phyloP scores from a whole-genome alignment of 2,797 vertebrate species.

The Ptychadena robeensis region DNA sequence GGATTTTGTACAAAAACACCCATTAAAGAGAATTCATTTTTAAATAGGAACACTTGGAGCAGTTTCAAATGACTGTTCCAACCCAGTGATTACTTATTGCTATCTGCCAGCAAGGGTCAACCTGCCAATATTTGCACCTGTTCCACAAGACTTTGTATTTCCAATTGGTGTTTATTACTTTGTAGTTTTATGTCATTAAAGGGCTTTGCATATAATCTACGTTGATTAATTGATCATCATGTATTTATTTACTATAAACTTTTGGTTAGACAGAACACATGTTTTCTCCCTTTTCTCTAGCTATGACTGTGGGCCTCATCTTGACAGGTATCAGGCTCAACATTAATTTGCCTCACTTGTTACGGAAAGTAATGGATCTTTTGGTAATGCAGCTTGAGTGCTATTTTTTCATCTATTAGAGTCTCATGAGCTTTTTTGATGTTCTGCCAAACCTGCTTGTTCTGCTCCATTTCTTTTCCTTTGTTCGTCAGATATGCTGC shows the following conservation, averaged over 20 bases:
- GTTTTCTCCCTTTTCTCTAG: slow-evolving; percentile 8
- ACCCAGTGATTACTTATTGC: slow-evolving; percentile 39
- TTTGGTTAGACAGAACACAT: slow-evolving; percentile 3
- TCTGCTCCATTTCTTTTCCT: slow-evolving; percentile 60
- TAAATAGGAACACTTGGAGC: slow-evolving; percentile 36
- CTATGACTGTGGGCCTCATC: slow-evolving; percentile 41
- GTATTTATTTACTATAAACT: slow-evolving; percentile 22
- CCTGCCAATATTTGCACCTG: slow-evolving; percentile 49
- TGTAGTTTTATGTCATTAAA: slow-evolving; percentile 24
- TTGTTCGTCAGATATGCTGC: slow-evolving; percentile 60
- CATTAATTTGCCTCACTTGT: slow-evolving; percentile 61
- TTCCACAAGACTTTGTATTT: slow-evolving; percentile 44
- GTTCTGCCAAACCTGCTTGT: slow-evolving; percentile 61
- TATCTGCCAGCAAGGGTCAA: slow-evolving; percentile 50
- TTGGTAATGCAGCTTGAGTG: slow-evolving; percentile 60
- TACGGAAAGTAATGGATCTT: slow-evolving; percentile 60
- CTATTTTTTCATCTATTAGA: slow-evolving; percentile 62
- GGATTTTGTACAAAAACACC: slow-evolving; percentile 19
- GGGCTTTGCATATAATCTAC: slow-evolving; percentile 19
- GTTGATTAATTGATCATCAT: slow-evolving; percentile 12
- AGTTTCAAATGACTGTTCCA: slow-evolving; percentile 46
- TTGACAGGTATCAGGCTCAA: slow-evolving; percentile 59
- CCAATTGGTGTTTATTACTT: slow-evolving; percentile 36
- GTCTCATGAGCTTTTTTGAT: slow-evolving; percentile 62
- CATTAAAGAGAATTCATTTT: slow-evolving; percentile 38